Base-by-base conservation (phyloP, 2,888 invertebrate species). In the Pyrrhia umbra region DNA sequence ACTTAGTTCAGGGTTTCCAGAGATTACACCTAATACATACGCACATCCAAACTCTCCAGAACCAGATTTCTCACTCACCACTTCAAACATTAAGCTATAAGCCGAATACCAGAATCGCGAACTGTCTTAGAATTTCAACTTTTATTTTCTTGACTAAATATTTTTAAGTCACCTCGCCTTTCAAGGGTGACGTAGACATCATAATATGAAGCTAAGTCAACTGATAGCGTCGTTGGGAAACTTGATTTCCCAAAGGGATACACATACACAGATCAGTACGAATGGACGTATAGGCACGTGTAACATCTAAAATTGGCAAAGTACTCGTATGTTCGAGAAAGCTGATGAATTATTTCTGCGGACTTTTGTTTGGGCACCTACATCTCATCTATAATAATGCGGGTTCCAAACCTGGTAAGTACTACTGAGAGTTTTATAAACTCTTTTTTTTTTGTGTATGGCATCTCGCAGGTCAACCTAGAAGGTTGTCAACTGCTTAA, bases 161-260 rank as follows among this genome's bases (percentile, higher is more conserved):
- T n/a, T 5, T 23, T 23, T 34, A 23, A 6, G 13, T 4, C 2
- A 20, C 9, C 25, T 49, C 15, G 15, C 13, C 6, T 46, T 23
- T 43, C 0, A 1, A 55, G 40, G 27, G 10, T 2, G 6, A 27
- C 6, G 9, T n/a, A 47, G 15, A 13, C 10, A 37, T 18, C 15
- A 43, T 2, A 20, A 13, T 43, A 34, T 27, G 21, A 6, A 63
- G 9, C 3, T 20, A 42, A 6, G 10, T 6, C 2, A 42, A 1
- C 23, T 15, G 37, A 43, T 16, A 68, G 16, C 21, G 37, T 23
- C 16, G 23, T 39, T 45, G 43, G 15, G 49, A 5, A 8, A 60
- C 18, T 18, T 60, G 45, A 66, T 66, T 66, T 68, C 68, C 68
- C 68, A 30, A 23, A 59, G 68, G 68, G 10, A 4, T 21, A 2